These are phyloP conservation scores for Sardinella longiceps DNA, from an alignment of 2,797 vertebrate species.

Conservation along the genomic window DNA sequence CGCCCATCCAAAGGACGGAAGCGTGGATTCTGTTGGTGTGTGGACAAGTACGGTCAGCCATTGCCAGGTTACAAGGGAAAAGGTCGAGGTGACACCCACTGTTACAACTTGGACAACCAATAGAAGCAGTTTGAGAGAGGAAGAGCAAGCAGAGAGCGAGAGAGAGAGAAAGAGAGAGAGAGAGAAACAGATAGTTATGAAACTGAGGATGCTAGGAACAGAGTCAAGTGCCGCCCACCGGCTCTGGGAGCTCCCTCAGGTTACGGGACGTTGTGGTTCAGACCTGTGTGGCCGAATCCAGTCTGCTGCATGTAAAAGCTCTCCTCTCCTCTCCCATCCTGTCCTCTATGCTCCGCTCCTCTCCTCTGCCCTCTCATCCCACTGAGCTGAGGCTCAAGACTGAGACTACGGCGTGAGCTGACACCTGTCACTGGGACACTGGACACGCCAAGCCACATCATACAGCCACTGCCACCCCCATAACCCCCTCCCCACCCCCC, in stretches of 20 bases:
- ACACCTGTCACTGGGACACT: not conserved
- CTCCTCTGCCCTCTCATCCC: not conserved
- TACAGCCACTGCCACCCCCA: not conserved
- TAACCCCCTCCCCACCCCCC: no score
- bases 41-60: slow-evolving; percentile 93
- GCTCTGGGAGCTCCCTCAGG: not conserved
- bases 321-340: not conserved
- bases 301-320: not conserved
- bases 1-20: slow-evolving; percentile 93
- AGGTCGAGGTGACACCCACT: slow-evolving; percentile 82
- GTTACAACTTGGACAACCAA: slow-evolving; percentile 80
- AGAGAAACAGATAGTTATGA: slow-evolving; percentile 58
- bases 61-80: slow-evolving; percentile 84
- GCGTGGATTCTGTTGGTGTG: slow-evolving; percentile 94
- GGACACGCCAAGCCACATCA: not conserved
- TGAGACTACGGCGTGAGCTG: not conserved
- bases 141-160: not conserved
- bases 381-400: not conserved
- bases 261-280: not conserved
- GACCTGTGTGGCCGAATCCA: not conserved
- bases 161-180: slow-evolving; percentile 45
- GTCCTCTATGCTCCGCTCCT: not conserved
- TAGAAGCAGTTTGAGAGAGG: slow-evolving; percentile 57
- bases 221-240: not conserved
- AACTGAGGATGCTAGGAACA: slow-evolving; percentile 65